Conservation (phyloP, 2,888 invertebrate species). For the Apotomis capreana region DNA sequence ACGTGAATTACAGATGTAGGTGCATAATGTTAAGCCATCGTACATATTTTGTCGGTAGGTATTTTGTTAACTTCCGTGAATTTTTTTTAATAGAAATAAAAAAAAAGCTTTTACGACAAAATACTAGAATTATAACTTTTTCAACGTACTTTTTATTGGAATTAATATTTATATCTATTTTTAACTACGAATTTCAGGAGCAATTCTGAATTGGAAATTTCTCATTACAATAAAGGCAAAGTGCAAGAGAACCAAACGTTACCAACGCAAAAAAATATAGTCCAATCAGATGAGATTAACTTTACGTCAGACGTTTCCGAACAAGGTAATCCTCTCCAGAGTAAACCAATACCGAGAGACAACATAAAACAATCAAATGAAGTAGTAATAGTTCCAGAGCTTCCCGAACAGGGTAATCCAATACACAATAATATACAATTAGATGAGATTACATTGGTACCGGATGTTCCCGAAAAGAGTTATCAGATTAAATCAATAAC, state of each 20-base stretch:
- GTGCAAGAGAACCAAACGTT: too few relatives aligned
- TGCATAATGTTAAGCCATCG: too few relatives aligned
- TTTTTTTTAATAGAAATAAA: too few relatives aligned
- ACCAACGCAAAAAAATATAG: not conserved
- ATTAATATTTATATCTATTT: too few relatives aligned
- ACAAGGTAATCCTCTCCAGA: not conserved
- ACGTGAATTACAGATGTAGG: too few relatives aligned
- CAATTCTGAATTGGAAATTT: conserved; percentile 5
- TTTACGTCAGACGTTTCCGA: not conserved
- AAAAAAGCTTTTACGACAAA: too few relatives aligned
- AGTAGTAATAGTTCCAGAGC: not conserved
- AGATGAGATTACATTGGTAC: not conserved
- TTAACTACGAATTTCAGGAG: too few relatives aligned
- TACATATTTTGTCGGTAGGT: too few relatives aligned
- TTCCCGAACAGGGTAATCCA: not conserved
- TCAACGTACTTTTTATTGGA: too few relatives aligned
- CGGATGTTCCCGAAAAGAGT: not conserved
- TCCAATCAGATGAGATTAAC: not conserved
- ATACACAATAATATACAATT: not conserved
- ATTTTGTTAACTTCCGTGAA: too few relatives aligned
- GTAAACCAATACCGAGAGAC: not conserved
- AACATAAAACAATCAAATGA: not conserved
- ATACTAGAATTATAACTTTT: too few relatives aligned
- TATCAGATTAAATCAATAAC: not conserved
- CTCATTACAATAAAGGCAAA: not conserved